Conservation (phyloP, 1,140 invertebrate genomes). For the Pseudomyrmex gracilis region DNA sequence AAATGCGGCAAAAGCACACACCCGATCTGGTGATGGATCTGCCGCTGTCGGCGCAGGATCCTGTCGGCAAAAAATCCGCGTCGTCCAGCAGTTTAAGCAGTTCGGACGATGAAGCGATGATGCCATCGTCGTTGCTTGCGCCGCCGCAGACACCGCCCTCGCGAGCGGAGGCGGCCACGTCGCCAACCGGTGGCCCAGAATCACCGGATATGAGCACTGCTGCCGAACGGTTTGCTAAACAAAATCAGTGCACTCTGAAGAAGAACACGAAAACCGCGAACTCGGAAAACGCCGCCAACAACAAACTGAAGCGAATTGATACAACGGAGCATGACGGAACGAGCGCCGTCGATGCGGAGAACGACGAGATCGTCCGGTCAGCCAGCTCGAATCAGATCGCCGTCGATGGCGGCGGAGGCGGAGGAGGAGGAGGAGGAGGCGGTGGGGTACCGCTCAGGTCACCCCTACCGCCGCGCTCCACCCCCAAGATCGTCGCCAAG, state of each 20-base stretch:
- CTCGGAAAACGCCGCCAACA: conserved; percentile 27
- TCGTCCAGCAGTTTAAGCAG: conserved; percentile 83
- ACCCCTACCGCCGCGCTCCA: conserved; percentile 87
- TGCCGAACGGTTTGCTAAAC: conserved; percentile 91
- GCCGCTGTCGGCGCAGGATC: conserved; percentile 87
- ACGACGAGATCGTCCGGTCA: conserved; percentile 79
- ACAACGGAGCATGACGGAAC: conserved; percentile 73
- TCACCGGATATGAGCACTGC: conserved; percentile 90
- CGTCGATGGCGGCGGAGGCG: conserved; percentile 22
- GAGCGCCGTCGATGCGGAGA: conserved; percentile 54
- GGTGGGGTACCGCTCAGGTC: conserved; percentile 73
- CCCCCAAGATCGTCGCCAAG: conserved; percentile 86
- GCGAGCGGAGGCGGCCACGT: conserved; percentile 74
- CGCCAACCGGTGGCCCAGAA: conserved; percentile 85
- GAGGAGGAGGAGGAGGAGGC: not conserved
- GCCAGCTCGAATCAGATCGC: conserved; percentile 81
- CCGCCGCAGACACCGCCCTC: conserved; percentile 22
- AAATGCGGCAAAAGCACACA: conserved; percentile 89
- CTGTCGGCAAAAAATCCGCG: conserved; percentile 83
- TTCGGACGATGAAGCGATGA: conserved; percentile 79
- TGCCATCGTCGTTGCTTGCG: conserved; percentile 45
- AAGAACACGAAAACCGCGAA: conserved; percentile 88
- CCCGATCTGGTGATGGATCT: conserved; percentile 96
- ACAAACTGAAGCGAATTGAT: conserved; percentile 72
- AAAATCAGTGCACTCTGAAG: conserved; percentile 93